phyloP scores from a whole-genome alignment of 2,797 vertebrate species.

The Crocidura indochinensis region DNA sequence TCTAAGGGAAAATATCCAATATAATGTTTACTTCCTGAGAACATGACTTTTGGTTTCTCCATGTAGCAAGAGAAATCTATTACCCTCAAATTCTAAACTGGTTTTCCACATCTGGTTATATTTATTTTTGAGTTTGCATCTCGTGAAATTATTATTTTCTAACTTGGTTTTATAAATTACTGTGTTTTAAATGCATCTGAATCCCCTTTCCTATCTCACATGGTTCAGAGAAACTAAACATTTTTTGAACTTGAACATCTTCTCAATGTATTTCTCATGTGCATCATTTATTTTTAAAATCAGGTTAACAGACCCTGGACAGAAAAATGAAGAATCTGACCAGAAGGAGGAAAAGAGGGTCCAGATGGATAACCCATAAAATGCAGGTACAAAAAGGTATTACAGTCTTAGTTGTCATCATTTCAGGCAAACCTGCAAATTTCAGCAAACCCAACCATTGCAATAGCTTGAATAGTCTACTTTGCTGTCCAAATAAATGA shows the following conservation, averaged over 20 bases:
- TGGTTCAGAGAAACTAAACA: constrained; percentile 31
- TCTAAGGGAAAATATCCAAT: constrained; percentile 74
- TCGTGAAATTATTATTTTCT: constrained; percentile 65
- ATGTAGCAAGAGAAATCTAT: constrained; percentile 62
- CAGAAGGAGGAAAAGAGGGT: not conserved
- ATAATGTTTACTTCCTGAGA: constrained; percentile 64
- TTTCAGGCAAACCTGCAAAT: constrained; percentile 24
- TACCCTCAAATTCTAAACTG: constrained; percentile 44
- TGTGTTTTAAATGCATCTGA: constrained; percentile 52
- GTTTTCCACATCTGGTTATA: constrained; percentile 74
- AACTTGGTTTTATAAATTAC: constrained; percentile 69
- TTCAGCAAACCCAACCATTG: constrained; percentile 12
- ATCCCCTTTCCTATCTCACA: not conserved
- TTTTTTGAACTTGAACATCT: not conserved
- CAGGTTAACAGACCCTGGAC: not conserved
- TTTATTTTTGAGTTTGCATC: constrained; percentile 70
- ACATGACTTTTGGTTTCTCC: constrained; percentile 12
- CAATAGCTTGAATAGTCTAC: constrained; percentile 43
- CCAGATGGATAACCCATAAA: not conserved
- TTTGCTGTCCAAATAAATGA: constrained; percentile 57
- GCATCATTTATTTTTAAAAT: not conserved
- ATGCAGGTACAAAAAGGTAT: not conserved
- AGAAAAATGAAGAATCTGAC: not conserved
- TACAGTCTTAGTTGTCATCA: not conserved
- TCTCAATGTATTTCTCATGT: not conserved